Conservation (phyloP, 2,797 vertebrate species). For the Potorous gilbertii region DNA sequence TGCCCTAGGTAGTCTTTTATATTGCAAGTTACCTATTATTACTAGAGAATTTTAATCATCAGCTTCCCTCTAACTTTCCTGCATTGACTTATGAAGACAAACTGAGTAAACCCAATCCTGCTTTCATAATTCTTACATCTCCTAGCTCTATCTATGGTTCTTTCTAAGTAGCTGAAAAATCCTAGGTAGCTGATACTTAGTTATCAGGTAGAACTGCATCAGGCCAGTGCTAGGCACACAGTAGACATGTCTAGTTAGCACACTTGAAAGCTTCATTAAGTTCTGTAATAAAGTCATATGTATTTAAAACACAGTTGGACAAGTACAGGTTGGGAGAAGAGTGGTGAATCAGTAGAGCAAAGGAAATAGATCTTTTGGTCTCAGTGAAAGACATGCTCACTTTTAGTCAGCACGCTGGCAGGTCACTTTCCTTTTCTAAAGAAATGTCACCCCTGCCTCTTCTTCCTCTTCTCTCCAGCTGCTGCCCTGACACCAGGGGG, state of each 20-base stretch:
- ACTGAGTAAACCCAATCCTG: background rate
- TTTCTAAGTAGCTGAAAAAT: background rate
- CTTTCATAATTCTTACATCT: background rate
- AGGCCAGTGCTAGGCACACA: background rate
- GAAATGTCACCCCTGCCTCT: background rate
- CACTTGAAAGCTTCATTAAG: background rate
- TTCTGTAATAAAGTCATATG: background rate
- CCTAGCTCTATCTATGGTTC: background rate
- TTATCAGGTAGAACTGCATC: background rate
- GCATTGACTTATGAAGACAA: background rate
- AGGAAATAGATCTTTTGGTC: background rate
- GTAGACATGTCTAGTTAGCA: background rate
- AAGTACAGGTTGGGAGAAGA: background rate
- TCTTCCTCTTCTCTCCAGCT: background rate
- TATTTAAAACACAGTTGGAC: background rate
- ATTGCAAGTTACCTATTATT: background rate
- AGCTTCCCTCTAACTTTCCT: background rate
- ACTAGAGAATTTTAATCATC: background rate
- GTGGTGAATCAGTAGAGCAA: background rate
- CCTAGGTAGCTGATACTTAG: background rate
- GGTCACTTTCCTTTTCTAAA: background rate
- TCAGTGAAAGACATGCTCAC: background rate
- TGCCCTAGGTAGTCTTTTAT: background rate
- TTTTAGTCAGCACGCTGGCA: background rate
- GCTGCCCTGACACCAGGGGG: background rate